Base-by-base conservation (phyloP, 2,113 vertebrate genomes). In the Cygnus atratus region DNA sequence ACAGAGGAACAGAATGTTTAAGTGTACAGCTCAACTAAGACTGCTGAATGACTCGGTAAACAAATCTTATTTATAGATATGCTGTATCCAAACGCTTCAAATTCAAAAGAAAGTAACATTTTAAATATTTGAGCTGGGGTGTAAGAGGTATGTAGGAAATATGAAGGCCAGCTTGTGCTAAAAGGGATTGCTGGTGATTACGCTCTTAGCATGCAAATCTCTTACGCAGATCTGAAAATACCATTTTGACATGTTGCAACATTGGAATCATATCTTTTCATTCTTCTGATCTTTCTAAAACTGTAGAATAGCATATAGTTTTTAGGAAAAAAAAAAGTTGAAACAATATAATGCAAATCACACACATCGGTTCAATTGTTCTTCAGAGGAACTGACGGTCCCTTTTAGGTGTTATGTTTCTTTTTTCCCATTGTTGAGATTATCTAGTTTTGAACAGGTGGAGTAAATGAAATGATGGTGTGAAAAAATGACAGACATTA, bases 81-180 rank as follows among this genome's bases (percentile, higher is more conserved):
- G 21, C 5, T 95, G 83, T 66, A 90, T 67, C 39, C 41, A 80
- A 76, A 21, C 41, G 17, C 28, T 94, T 82, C 44, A 54, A 80
- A 88, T 67, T 58, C 55, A 83, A 37, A 83, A 62, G 62, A 88
- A 95, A 94, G 31, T 80, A 90, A 37, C 25, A 79, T 29, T 95
- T 95, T 66, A 63, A 73, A 77, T 93, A 80, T 83, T 70, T 94
- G 55, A 87, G 33, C 55, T 77, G 59, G 7, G 4, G 14, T 46
- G 89, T 87, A 59, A 87, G 62, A 87, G 48, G 9, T 63, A 48
- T 37, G n/a, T 80, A 90, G 75, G 59, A 94, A 90, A 89, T 70
- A 85, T 35, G 87, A 89, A 87, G 62, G 88, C 43, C 61, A 54
- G 88, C 62, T 92, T 83, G 9, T 59, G 67, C 46, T 55, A 77